phyloP scores from a whole-genome alignment of 2,797 vertebrate species.

The Acestrorhynchus altus region DNA sequence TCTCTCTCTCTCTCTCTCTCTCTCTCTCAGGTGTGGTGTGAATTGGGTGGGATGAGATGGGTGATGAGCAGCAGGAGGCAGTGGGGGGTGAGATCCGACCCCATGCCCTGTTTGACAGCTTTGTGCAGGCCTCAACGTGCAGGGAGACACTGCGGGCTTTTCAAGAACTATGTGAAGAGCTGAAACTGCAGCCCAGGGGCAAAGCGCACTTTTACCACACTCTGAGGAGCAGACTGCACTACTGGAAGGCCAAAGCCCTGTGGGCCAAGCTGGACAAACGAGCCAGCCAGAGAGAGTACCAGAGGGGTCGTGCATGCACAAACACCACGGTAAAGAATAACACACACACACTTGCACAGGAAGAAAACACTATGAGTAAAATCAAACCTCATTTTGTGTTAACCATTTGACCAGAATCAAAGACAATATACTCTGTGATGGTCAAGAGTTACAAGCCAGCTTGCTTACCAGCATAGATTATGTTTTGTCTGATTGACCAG shows the following conservation, averaged over 20 bases:
- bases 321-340: constrained; percentile 83
- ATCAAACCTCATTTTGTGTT: too few species aligned
- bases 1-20: background rate
- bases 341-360: background rate
- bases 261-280: constrained; percentile 95
- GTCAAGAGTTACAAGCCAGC: too few species aligned
- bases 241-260: constrained; percentile 94
- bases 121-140: constrained; percentile 91
- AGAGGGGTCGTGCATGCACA: constrained; percentile 83
- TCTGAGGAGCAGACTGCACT: constrained; percentile 89
- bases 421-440: too few species aligned
- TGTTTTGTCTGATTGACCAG: too few species aligned
- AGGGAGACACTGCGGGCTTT: constrained; percentile 88
- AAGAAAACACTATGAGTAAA: too few species aligned
- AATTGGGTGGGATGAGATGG: constrained; percentile 63
- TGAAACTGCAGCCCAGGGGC: constrained; percentile 73
- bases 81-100: constrained; percentile 67
- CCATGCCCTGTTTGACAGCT: constrained; percentile 89
- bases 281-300: constrained; percentile 88
- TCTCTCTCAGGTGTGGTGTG: constrained; percentile 16
- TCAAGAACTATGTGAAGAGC: constrained; percentile 87
- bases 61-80: constrained; percentile 68
- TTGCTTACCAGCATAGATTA: too few species aligned
- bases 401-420: too few species aligned
- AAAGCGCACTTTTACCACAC: constrained; percentile 84